Base-by-base conservation (phyloP, 2,888 invertebrate genomes). In the Helobdella robusta region DNA sequence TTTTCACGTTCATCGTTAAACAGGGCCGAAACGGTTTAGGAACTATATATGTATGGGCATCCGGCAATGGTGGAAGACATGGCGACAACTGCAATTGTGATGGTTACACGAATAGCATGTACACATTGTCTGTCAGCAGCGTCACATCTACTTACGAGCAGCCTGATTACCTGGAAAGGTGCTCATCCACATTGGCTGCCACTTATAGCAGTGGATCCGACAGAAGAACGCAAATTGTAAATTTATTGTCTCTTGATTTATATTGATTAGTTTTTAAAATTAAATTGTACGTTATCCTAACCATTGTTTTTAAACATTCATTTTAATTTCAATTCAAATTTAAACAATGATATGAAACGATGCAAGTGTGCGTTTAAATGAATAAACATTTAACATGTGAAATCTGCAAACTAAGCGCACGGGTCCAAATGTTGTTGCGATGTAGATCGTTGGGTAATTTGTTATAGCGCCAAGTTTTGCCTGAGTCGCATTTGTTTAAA, bases 1-100 rank as follows among this genome's bases (percentile, higher is more conserved):
- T 36, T 8, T 5, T 59, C 18, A 59, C 28, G 3, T 36, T 95
- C 75, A 94, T 94, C 36, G 23, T 32, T n/a, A n/a, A n/a, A 23
- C 65, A 71, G 70, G 71, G 71, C 23, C 72, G 78, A 15, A 63
- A 68, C 25, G 75, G 75, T 0, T 69, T 71, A 34, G 78, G 78
- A 1, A 73, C 67, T 58, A 73, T 78, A 20, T 78, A 70, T 70
- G 75, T 77, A 4, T 78, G 77, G 77, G 77, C 78, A 0, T 75
- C 77, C 11, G 78, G 78, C 35, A 78, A 78, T 68, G 78, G 78
- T 20, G 77, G 78, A 0, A 65, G 68, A 50, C 67, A 71, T n/a
- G 72, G 69, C 25, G 78, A 78, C 65, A 72, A 73, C 67, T 78
- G 78, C 68, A 75, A 72, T 20, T 73, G 74, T 35, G 78, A 78